Percentiles rank a stretch among this genome's conserved stretches.
Conservation (phyloP, 2,113 vertebrate species). For the Sturnus vulgaris region DNA sequence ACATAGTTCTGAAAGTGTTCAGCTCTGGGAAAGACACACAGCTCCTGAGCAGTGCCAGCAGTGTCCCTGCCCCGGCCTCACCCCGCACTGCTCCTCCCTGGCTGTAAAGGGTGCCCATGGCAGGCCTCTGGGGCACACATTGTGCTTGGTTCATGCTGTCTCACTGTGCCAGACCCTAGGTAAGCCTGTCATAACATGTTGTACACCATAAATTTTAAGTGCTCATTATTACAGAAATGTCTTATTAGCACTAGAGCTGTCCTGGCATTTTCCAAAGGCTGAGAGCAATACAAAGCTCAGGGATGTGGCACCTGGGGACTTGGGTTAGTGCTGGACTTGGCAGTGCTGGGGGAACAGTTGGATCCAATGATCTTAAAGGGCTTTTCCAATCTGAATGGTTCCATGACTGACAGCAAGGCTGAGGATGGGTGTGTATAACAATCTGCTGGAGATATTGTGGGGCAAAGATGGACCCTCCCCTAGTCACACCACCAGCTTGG, state of each 20-base stretch:
- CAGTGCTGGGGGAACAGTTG: background rate
- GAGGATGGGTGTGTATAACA: accelerated
- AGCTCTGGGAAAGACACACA: background rate
- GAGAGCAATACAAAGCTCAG: background rate
- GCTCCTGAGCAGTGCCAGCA: background rate
- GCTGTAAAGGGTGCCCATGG: background rate
- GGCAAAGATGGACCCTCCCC: background rate
- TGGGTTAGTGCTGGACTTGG: background rate
- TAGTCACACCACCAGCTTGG: background rate
- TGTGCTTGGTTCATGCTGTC: background rate
- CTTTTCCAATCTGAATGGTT: background rate
- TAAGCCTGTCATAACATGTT: background rate
- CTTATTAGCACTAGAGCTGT: background rate
- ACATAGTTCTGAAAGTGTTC: background rate
- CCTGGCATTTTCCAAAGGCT: background rate
- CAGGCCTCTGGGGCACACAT: background rate
- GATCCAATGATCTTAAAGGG: no score
- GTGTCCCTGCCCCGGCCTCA: background rate
- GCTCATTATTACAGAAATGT: background rate
- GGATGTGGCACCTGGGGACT: background rate
- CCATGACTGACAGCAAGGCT: background rate
- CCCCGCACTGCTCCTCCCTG: background rate
- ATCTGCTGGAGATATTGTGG: background rate
- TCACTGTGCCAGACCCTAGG: background rate
- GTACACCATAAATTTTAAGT: background rate